Evolutionary conservation across 2,113 vertebrate species (phyloP).

Genomic region (Prionailurus bengalensis): DNA sequence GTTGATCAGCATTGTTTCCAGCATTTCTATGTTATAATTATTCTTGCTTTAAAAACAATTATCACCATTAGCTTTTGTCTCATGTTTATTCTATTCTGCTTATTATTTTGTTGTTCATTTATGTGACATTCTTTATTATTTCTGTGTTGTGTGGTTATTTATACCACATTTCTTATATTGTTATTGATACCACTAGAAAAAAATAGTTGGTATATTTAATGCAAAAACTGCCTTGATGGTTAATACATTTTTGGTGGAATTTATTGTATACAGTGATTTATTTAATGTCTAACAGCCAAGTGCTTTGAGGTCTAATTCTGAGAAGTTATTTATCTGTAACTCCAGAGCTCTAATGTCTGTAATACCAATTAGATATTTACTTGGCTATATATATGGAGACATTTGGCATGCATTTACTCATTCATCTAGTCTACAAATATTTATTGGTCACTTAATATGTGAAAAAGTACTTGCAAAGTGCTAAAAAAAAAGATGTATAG

Average conservation of each 20-base stretch:
- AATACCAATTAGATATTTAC: neutral
- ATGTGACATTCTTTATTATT: neutral
- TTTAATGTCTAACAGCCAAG: neutral
- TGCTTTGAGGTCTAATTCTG: neutral
- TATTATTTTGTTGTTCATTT: neutral
- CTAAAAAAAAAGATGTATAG: neutral
- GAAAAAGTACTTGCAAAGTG: neutral
- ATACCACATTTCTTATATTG: neutral
- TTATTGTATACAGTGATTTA: neutral
- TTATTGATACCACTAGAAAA: neutral
- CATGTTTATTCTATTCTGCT: neutral
- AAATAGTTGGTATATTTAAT: neutral
- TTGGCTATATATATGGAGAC: neutral
- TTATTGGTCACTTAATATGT: slow-evolving; percentile 10
- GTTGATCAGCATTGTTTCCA: neutral
- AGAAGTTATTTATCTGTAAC: neutral
- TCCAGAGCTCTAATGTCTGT: neutral
- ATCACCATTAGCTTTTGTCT: neutral
- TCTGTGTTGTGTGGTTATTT: neutral
- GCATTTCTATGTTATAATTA: neutral
- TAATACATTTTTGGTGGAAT: neutral
- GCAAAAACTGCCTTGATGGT: neutral
- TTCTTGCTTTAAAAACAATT: neutral
- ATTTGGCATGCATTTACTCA: neutral
- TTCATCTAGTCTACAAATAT: slow-evolving; percentile 9